A percentile compares a stretch with the other conserved stretches of the same genome.
phyloP scores from a whole-genome alignment of 2,888 invertebrate genomes.

The Tetragonula carbonaria region DNA sequence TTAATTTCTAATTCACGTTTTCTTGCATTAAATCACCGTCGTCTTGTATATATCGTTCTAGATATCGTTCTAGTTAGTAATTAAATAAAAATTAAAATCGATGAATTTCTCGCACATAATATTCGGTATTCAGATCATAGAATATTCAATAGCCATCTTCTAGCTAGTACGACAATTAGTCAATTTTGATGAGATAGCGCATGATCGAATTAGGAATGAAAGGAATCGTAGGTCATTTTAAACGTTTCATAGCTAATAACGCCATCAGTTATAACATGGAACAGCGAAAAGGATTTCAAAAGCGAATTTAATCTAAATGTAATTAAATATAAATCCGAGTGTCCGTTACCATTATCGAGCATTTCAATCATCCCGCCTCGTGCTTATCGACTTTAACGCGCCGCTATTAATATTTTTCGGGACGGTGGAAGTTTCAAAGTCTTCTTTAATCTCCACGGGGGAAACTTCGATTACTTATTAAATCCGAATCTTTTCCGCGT shows the following conservation, averaged over 20 bases:
- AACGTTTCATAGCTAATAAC: too few species aligned
- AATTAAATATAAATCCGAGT: not conserved
- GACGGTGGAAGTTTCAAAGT: not conserved
- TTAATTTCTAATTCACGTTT: too few species aligned
- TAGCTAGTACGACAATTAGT: too few species aligned
- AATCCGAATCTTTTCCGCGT: slow-evolving; percentile 8
- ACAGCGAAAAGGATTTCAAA: not conserved
- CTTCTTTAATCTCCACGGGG: not conserved
- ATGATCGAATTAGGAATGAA: not conserved
- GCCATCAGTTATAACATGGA: not conserved
- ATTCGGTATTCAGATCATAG: too few species aligned
- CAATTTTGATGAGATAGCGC: too few species aligned
- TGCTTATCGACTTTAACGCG: slow-evolving; percentile 1
- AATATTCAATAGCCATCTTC: too few species aligned
- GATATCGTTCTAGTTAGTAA: too few species aligned
- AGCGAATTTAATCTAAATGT: not conserved
- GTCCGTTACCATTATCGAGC: not conserved
- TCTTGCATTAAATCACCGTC: too few species aligned
- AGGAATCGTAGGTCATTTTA: not conserved
- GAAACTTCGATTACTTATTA: slow-evolving; percentile 30
- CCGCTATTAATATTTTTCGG: not conserved
- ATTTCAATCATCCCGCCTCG: not conserved
- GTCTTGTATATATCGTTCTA: too few species aligned
- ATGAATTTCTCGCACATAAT: too few species aligned
- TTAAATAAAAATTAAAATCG: too few species aligned